These are phyloP conservation scores for Drosophila rufa DNA, from an alignment of 1,140 invertebrate genomes.

Conservation along the genomic window DNA sequence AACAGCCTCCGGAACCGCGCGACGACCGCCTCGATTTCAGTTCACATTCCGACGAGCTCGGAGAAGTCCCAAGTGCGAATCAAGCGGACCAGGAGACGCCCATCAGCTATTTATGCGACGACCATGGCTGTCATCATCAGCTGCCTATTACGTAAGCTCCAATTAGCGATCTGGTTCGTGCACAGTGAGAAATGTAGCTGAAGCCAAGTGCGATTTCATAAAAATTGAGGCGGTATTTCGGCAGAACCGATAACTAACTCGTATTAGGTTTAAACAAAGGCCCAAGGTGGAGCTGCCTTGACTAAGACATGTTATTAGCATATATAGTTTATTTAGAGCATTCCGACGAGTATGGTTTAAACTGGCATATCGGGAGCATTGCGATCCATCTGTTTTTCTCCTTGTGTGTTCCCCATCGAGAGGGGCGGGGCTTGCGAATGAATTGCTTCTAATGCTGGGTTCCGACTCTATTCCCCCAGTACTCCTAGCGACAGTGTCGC, in stretches of 20 bases:
- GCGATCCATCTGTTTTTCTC: neutral
- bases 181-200: slow-evolving; percentile 22
- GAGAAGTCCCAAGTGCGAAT: slow-evolving; percentile 44
- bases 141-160: slow-evolving; percentile 74
- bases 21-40: slow-evolving; percentile 43
- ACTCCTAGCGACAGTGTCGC: slow-evolving; percentile 41
- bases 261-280: too few relatives aligned
- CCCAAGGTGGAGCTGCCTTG: too few relatives aligned
- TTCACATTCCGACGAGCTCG: slow-evolving; percentile 59
- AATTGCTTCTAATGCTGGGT: slow-evolving; percentile 26
- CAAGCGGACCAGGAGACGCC: slow-evolving; percentile 48
- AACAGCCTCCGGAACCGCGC: slow-evolving; percentile 45
- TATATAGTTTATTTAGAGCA: too few relatives aligned
- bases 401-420: neutral
- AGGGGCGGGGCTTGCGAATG: slow-evolving; percentile 4
- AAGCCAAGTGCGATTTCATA: neutral
- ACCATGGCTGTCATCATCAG: slow-evolving; percentile 66
- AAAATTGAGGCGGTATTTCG: neutral
- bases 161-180: slow-evolving; percentile 52
- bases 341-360: too few relatives aligned
- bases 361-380: too few relatives aligned
- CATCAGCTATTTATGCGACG: slow-evolving; percentile 43
- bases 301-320: too few relatives aligned
- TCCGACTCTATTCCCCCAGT: slow-evolving; percentile 14
- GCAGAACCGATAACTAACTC: too few relatives aligned